These are phyloP conservation scores for Orthosia gracilis DNA, from an alignment of 2,888 invertebrate species.

Conservation along the genomic window DNA sequence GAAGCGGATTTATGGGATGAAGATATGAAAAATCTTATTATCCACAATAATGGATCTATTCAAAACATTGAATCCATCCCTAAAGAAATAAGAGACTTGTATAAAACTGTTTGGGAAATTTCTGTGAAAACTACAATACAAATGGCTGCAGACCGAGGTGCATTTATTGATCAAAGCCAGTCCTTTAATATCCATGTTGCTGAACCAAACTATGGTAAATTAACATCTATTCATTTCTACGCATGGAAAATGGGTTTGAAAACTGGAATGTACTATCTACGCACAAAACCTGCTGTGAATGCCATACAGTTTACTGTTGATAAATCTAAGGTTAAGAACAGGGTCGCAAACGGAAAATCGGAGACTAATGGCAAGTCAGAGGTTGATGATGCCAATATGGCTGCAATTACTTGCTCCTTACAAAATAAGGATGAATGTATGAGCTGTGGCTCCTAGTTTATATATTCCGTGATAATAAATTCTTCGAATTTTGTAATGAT, in stretches of 20 bases:
- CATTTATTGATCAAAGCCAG: conserved; percentile 99
- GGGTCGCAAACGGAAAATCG: conserved; percentile 74
- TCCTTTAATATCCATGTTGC: conserved; percentile 99
- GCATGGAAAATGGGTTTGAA: conserved; percentile 99
- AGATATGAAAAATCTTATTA: conserved; percentile 98
- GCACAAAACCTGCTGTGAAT: conserved; percentile 98
- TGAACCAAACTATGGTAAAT: conserved; percentile 97
- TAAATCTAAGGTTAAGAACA: conserved; percentile 90
- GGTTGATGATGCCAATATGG: conserved; percentile 91
- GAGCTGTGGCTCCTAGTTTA: conserved; percentile 95
- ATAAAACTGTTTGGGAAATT: conserved; percentile 99
- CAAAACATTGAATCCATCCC: conserved; percentile 97
- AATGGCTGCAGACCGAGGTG: conserved; percentile 99
- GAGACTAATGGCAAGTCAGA: conserved; percentile 79
- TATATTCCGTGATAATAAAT: neutral
- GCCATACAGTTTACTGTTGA: conserved; percentile 99
- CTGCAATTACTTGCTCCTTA: conserved; percentile 96
- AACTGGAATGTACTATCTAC: conserved; percentile 99
- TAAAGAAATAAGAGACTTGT: conserved; percentile 95
- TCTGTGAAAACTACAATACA: conserved; percentile 97
- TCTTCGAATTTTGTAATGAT: neutral
- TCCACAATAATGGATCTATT: conserved; percentile 97
- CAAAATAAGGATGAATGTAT: conserved; percentile 97
- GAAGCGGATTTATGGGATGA: conserved; percentile 98
- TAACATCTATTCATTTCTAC: conserved; percentile 99